phyloP scores from a whole-genome alignment of 2,113 vertebrate species.

The Syngnathus typhle region DNA sequence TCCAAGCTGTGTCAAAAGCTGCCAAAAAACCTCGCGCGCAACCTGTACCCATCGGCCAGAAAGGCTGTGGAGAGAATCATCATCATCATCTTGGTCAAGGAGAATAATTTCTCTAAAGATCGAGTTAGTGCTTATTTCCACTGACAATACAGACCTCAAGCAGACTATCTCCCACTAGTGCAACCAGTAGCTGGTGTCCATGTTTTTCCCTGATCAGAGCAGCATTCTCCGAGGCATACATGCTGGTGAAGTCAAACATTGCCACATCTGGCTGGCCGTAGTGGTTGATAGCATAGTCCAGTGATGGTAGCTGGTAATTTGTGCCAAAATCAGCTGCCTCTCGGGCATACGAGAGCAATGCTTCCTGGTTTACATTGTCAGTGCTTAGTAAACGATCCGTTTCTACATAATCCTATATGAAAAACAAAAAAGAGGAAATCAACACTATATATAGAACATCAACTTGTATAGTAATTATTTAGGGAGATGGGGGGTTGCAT shows the following conservation, averaged over 20 bases:
- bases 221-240: constrained; percentile 95
- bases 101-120: background rate
- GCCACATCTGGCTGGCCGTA: constrained; percentile 88
- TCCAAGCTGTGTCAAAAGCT: constrained; percentile 92
- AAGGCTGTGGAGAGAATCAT: constrained; percentile 73
- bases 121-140: background rate
- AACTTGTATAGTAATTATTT: background rate
- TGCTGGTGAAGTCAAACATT: constrained; percentile 98
- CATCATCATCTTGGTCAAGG: background rate
- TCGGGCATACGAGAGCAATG: constrained; percentile 84
- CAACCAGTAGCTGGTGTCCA: constrained; percentile 82
- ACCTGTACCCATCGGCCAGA: constrained; percentile 98
- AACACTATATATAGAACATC: no score
- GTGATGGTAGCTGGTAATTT: constrained; percentile 90
- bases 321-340: constrained; percentile 96
- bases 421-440: background rate
- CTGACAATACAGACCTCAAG: constrained; percentile 76
- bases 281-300: constrained; percentile 94
- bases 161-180: constrained; percentile 91
- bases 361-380: constrained; percentile 87
- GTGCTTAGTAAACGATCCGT: constrained; percentile 82
- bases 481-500: no score
- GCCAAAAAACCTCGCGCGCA: constrained; percentile 94
- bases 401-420: constrained; percentile 81
- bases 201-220: constrained; percentile 84